Conservation (phyloP, 2,113 vertebrate species). For the Dermatemys mawii region DNA sequence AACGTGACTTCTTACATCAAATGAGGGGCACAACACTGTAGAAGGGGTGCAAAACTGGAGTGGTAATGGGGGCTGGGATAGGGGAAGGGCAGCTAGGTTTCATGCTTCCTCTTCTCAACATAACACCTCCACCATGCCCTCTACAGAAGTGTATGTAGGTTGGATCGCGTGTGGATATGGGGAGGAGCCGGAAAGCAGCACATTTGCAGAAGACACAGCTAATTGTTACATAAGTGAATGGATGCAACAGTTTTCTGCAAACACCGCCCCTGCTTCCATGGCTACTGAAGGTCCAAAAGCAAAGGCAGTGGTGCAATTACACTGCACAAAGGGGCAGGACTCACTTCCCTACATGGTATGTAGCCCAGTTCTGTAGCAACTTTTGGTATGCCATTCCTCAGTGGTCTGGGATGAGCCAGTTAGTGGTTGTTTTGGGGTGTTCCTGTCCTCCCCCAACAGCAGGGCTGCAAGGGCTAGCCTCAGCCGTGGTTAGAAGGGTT, state of each 20-base stretch:
- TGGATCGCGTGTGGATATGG: neutral
- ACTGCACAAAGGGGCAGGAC: too few relatives aligned
- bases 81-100: too few relatives aligned
- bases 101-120: too few relatives aligned
- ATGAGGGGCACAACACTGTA: neutral
- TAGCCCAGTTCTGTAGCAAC: too few relatives aligned
- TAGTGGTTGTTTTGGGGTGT: neutral
- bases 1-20: neutral
- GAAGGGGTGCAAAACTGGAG: neutral
- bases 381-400: too few relatives aligned
- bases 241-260: neutral
- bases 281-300: too few relatives aligned
- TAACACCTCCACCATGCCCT: neutral
- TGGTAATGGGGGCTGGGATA: too few relatives aligned
- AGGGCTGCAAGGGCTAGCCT: neutral
- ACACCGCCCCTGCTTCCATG: too few relatives aligned
- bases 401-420: too few relatives aligned
- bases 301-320: too few relatives aligned
- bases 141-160: neutral
- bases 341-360: too few relatives aligned
- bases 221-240: neutral
- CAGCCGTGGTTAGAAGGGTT: too few relatives aligned
- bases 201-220: neutral
- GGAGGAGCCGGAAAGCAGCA: neutral
- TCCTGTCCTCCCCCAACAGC: neutral